Base-by-base conservation (phyloP, 2,888 invertebrate species). In the Apamea crenata region DNA sequence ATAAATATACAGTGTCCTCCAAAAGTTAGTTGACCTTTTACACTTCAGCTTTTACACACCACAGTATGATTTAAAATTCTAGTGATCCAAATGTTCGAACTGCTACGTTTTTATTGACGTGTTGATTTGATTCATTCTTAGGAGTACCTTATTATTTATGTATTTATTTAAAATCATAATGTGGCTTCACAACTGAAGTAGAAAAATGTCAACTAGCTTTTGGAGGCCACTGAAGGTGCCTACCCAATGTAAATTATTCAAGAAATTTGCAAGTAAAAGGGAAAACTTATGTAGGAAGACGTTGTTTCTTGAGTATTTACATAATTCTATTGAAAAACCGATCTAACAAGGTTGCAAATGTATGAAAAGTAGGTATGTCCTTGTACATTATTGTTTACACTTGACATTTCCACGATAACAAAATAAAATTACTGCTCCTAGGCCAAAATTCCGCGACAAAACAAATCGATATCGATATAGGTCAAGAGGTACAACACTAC, bases 391-490 rank as follows among this genome's bases (percentile, higher is more conserved):
- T 66, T 29, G 40, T 74, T 40, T 87, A 56, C 40, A 80, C 44
- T 63, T 67, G 87, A 83, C 85, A 69, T 67, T 85, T 77, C 61
- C n/a, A 32, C 70, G 85, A 85, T 84, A 87, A 32, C 68, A 82
- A 7, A 68, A 77, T 74, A 78, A 84, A 81, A 87, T 79, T 59
- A 87, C 77, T 56, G 67, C n/a, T 44, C n/a, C 67, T 59, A 59
- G 44, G 68, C 50, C 2, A 77, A 86, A 85, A 86, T 77, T 76
- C 70, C 87, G 67, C 44, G 71, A 68, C 71, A 75, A 65, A 83
- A 83, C 65, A 76, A 75, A 84, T 47, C 77, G 82, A 79, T 80
- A 89, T 87, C 87, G 86, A 87, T 89, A 81, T 84, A 72, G 67
- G 74, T 79, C 81, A 80, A 63, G 40, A 81, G 63, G 78, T 78